Evolutionary conservation across 1,140 invertebrate species (phyloP).

Genomic region (Heliconius hermathena): DNA sequence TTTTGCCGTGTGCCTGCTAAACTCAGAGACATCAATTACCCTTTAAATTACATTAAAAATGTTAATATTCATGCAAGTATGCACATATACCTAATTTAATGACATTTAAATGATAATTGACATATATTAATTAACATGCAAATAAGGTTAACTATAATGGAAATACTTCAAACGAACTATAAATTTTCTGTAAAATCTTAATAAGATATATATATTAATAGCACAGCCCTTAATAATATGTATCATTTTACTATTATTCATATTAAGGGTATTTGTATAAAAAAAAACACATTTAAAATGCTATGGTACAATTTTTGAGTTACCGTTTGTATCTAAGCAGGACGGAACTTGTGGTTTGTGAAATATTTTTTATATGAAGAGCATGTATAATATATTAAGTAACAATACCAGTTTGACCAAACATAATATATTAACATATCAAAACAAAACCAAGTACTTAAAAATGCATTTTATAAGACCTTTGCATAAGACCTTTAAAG

Average conservation of each 20-base stretch:
- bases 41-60: neutral
- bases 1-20: neutral
- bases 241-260: slow-evolving; percentile 3
- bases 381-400: neutral
- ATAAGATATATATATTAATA: neutral
- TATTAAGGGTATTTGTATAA: no score
- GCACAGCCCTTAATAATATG: neutral
- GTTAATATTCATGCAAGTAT: neutral
- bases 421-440: neutral
- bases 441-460: neutral
- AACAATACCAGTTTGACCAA: slow-evolving; percentile 11
- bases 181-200: neutral
- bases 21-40: neutral
- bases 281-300: no score
- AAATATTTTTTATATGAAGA: slow-evolving; percentile 4
- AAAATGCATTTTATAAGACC: neutral
- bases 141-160: neutral
- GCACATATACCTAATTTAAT: neutral
- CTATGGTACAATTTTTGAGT: slow-evolving; percentile 26
- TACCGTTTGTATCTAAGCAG: slow-evolving; percentile 31
- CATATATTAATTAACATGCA: neutral
- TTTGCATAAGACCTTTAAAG: neutral
- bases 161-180: neutral
- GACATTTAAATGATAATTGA: neutral
- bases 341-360: slow-evolving; percentile 25